Evolutionary conservation across 2,797 vertebrate genomes (phyloP), one percentile per base, ranked within the genome.

Genomic region (Poeciliopsis infans): DNA sequence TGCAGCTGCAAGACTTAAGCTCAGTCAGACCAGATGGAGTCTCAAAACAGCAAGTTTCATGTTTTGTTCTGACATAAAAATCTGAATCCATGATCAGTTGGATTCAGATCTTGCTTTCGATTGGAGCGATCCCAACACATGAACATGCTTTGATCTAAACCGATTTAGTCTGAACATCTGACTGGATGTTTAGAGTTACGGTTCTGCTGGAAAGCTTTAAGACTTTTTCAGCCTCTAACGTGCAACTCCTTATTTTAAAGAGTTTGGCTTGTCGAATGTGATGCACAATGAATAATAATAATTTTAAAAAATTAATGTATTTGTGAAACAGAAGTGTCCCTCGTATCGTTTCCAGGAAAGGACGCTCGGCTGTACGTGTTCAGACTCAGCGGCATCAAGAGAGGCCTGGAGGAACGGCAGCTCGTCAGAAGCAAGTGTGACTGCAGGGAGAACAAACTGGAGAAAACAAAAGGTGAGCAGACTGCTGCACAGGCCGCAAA

Each of bases 401-500:
- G 94, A 85, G 95, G 94, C 82, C 87, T 98, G 77, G 97, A 98
- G 90, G 96, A 96, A 76, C 95, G 94, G 77, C 97, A 97, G 90
- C 88, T 94, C 0, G 94, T 96, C 91, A 95, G 94, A 66, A 92
- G 94, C 94, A 97, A 98, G 88, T 97, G 95, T 0, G 97, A 99
- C 94, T 97, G 98, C 91, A 93, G 97, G 86, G 98, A 99, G 85
- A 99, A 99, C 92, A 99, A 99, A 91, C 96, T 99, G 88, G 98
- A 99, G 93, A 99, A 98, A 93, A 99, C 98, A 18, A 99, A 98
- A 97, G 98, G 98, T 98, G 83, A 16, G n/a, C 69, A 74, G 13
- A 23, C 46, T 11, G 59, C 43, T 98, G 82, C 10, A 33, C 61
- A 77, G 8, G 16, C 46, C 10, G 51, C 45, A 75, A 70, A 51